phyloP scores from a whole-genome alignment of 2,888 invertebrate species.

The Artemia sp. region DNA sequence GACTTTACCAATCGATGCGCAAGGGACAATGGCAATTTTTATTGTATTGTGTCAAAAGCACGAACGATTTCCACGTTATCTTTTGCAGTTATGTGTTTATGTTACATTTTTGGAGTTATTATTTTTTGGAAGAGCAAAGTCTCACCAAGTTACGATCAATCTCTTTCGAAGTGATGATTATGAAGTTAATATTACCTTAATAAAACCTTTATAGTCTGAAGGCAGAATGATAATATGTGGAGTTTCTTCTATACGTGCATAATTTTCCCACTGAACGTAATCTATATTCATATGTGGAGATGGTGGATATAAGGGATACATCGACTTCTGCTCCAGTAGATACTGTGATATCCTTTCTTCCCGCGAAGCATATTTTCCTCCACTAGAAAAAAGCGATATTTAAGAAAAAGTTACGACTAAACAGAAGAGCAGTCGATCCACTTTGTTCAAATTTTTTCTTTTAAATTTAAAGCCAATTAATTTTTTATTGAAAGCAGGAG shows the following conservation, averaged over 20 bases:
- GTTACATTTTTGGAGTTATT: too few relatives aligned
- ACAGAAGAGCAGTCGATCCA: conserved; percentile 4
- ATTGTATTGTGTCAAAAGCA: too few relatives aligned
- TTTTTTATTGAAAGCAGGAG: too few relatives aligned
- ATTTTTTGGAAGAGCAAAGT: too few relatives aligned
- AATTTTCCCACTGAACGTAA: conserved; percentile 48
- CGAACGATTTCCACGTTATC: too few relatives aligned
- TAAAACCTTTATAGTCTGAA: conserved; percentile 63
- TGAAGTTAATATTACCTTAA: conserved; percentile 42
- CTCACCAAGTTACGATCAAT: too few relatives aligned
- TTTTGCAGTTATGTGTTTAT: too few relatives aligned
- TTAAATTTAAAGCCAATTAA: too few relatives aligned
- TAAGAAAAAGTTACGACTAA: not conserved
- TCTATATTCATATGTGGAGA: conserved; percentile 48
- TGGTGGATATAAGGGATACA: conserved; percentile 65
- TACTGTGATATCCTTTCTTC: conserved; percentile 55
- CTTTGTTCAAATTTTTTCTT: too few relatives aligned
- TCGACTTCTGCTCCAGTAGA: conserved; percentile 55
- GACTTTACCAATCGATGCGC: too few relatives aligned
- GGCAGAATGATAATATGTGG: conserved; percentile 72
- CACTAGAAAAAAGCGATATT: conserved; percentile 29
- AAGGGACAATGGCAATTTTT: too few relatives aligned
- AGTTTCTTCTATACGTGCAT: conserved; percentile 49
- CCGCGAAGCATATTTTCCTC: conserved; percentile 42
- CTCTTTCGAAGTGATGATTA: too few relatives aligned